phyloP scores from a whole-genome alignment of 2,113 vertebrate species.

The Apodemus speciosus region DNA sequence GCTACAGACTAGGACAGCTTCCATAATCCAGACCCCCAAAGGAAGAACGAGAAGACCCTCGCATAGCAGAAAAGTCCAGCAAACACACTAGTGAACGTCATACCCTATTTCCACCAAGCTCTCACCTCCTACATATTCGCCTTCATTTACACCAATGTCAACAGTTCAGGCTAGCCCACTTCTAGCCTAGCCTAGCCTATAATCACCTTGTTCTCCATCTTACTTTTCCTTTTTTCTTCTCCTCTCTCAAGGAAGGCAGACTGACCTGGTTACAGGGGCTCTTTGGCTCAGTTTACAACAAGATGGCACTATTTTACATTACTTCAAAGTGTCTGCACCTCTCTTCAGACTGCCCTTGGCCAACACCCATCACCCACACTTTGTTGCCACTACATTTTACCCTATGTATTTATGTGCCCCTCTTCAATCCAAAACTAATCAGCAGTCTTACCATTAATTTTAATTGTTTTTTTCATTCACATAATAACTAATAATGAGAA shows the following conservation, averaged over 20 bases:
- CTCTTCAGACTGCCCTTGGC: not conserved
- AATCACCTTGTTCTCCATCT: not conserved
- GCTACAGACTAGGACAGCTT: no score
- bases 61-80: not conserved
- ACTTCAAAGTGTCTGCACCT: not conserved
- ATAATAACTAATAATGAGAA: not conserved
- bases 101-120: not conserved
- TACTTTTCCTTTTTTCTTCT: not conserved
- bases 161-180: not conserved
- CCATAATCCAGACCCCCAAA: not conserved
- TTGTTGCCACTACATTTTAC: not conserved
- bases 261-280: not conserved
- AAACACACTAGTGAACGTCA: not conserved
- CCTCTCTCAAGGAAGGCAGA: not conserved
- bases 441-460: not conserved
- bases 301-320: not conserved
- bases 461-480: not conserved
- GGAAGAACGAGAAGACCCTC: not conserved
- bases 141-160: not conserved
- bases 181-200: not conserved
- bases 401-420: not conserved
- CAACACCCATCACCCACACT: not conserved
- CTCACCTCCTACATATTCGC: not conserved
- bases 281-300: not conserved
- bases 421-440: not conserved